Conservation (phyloP, 2,888 invertebrate genomes). For the Periphyllus acericola region DNA sequence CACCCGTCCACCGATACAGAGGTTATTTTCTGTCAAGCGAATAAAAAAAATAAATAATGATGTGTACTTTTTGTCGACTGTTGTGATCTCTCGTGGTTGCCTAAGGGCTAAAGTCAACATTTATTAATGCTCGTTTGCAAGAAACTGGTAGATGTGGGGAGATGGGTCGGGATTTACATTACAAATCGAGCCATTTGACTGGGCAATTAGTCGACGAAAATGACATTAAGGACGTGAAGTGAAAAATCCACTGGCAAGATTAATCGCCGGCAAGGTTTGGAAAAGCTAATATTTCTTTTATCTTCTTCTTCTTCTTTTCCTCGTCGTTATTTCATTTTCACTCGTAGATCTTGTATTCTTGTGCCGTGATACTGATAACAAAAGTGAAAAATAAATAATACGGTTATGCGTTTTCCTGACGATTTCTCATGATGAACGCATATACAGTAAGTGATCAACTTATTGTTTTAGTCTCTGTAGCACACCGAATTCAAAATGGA, state of each 20-base stretch:
- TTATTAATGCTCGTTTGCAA: slow-evolving; percentile 55
- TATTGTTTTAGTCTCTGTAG: too few species aligned
- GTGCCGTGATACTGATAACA: neutral
- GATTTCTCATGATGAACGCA: neutral
- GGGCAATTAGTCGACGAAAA: slow-evolving; percentile 61
- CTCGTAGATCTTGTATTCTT: neutral
- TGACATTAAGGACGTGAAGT: slow-evolving; percentile 54
- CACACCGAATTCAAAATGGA: too few species aligned
- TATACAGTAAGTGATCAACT: neutral
- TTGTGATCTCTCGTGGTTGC: slow-evolving; percentile 48
- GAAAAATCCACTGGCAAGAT: slow-evolving; percentile 54
- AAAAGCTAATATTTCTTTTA: slow-evolving; percentile 53
- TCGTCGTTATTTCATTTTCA: neutral
- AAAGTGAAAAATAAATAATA: neutral
- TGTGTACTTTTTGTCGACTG: slow-evolving; percentile 57
- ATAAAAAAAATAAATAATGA: slow-evolving; percentile 45
- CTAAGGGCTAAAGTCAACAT: slow-evolving; percentile 43
- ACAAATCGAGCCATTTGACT: slow-evolving; percentile 60
- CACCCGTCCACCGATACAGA: neutral
- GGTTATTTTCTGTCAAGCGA: slow-evolving; percentile 45
- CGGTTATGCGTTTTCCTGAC: neutral
- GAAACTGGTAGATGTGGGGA: neutral
- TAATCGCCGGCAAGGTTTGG: slow-evolving; percentile 43
- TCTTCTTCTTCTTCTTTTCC: neutral
- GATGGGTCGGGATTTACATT: slow-evolving; percentile 52